A percentile compares a stretch with the other conserved stretches of the same genome.
These are phyloP conservation scores for Lepidothrix coronata DNA, from an alignment of 2,113 vertebrate genomes.

Conservation along the genomic window DNA sequence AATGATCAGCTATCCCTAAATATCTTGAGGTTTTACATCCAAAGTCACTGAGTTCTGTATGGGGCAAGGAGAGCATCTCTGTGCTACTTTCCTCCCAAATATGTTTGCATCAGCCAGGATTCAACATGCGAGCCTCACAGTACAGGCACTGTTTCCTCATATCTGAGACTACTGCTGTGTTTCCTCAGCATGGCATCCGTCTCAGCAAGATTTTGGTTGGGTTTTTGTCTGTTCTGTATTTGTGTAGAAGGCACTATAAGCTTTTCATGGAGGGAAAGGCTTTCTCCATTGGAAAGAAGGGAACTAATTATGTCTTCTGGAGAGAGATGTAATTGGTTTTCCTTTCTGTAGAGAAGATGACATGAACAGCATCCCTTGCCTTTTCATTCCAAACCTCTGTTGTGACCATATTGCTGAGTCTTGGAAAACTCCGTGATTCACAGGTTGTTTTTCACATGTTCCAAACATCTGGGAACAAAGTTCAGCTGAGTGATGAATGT, in stretches of 20 bases:
- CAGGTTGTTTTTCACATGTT: not conserved
- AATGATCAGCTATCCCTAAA: not conserved
- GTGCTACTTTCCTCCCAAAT: not conserved
- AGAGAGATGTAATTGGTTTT: slow-evolving; percentile 6
- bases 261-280: not conserved
- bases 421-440: not conserved
- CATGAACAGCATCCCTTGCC: slow-evolving; percentile 10
- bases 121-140: not conserved
- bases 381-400: slow-evolving; percentile 46
- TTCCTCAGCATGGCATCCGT: not conserved
- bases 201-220: not conserved
- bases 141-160: not conserved
- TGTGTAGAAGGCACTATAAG: slow-evolving; percentile 1
- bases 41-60: not conserved
- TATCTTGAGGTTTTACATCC: not conserved
- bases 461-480: slow-evolving; percentile 33
- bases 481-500: slow-evolving; percentile 39
- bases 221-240: not conserved
- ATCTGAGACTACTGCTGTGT: not conserved
- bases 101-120: not conserved
- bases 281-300: slow-evolving; percentile 6
- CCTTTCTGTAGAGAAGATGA: slow-evolving; percentile 6
- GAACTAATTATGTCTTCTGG: slow-evolving; percentile 18
- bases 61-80: not conserved
- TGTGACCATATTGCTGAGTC: not conserved